phyloP scores from a whole-genome alignment of 2,797 vertebrate genomes.

The Arrhamphus sclerolepis region DNA sequence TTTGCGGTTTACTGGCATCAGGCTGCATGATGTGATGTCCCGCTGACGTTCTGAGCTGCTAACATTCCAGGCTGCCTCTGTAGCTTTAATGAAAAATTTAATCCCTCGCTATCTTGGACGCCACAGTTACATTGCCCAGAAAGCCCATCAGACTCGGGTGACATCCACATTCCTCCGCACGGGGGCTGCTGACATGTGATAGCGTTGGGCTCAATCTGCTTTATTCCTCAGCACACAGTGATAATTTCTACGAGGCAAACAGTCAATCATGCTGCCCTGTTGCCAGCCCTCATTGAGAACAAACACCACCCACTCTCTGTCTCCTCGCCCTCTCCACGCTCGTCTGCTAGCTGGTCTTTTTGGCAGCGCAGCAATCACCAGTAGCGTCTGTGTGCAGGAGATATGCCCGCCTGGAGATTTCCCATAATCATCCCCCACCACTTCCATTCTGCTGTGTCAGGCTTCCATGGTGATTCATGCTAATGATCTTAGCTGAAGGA shows the following conservation, averaged over 20 bases:
- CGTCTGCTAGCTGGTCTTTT: constrained; percentile 32
- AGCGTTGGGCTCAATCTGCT: constrained; percentile 29
- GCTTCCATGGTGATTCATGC: constrained; percentile 41
- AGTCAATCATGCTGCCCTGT: constrained; percentile 50
- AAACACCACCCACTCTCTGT: constrained; percentile 42
- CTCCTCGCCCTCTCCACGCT: constrained; percentile 19
- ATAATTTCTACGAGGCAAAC: constrained; percentile 44
- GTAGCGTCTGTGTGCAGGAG: constrained; percentile 45
- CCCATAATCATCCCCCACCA: constrained; percentile 35
- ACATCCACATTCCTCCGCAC: constrained; percentile 27
- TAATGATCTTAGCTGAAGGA: constrained; percentile 48
- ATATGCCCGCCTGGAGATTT: constrained; percentile 45
- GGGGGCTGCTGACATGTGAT: constrained; percentile 39
- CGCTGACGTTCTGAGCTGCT: constrained; percentile 18
- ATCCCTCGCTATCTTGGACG: constrained; percentile 47
- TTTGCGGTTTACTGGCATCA: constrained; percentile 12
- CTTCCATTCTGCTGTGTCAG: constrained; percentile 47
- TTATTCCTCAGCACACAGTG: constrained; percentile 29
- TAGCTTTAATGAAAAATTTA: constrained; percentile 54
- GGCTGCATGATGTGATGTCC: constrained; percentile 17
- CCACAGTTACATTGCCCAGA: constrained; percentile 41
- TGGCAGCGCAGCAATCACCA: constrained; percentile 26
- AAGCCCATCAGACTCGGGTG: constrained; percentile 39
- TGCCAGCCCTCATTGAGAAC: constrained; percentile 34
- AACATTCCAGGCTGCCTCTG: constrained; percentile 9